These are phyloP conservation scores for Muscidifurax raptorellus DNA, from an alignment of 1,140 invertebrate genomes.

Conservation along the genomic window DNA sequence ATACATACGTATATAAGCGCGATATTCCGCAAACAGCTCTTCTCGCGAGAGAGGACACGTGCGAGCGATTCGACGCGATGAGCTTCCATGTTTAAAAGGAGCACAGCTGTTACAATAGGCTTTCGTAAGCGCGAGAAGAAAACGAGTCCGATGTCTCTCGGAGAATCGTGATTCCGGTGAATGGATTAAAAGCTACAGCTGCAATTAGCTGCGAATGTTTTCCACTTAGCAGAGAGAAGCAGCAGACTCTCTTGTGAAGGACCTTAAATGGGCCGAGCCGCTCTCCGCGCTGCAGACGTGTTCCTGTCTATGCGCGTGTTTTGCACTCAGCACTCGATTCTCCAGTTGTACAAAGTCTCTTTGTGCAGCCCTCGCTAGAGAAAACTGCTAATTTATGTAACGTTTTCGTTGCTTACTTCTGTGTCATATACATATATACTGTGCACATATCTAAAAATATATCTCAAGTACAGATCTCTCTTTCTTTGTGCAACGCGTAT, in stretches of 20 bases:
- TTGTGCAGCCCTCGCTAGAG: constrained; percentile 50
- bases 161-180: constrained; percentile 60
- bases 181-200: constrained; percentile 68
- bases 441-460: background rate
- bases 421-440: too few relatives aligned
- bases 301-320: background rate
- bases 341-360: constrained; percentile 55
- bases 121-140: constrained; percentile 24
- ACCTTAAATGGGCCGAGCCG: background rate
- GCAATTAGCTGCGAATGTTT: constrained; percentile 70
- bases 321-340: background rate
- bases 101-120: constrained; percentile 34
- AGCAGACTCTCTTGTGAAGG: constrained; percentile 51
- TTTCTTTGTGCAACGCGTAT: background rate
- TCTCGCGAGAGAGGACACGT: constrained; percentile 34
- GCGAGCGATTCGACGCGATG: background rate
- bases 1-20: constrained; percentile 1
- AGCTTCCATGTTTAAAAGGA: too few relatives aligned
- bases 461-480: background rate
- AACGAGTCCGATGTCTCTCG: background rate
- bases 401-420: background rate
- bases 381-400: background rate
- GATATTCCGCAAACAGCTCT: constrained; percentile 48
- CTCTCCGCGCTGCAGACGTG: constrained; percentile 20
- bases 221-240: constrained; percentile 64